Percentiles rank a stretch among this genome's conserved stretches.
Evolutionary conservation across 92 coral and sea anemone genomes (phyloP).

Genomic region (Scolanthus callimorphus): DNA sequence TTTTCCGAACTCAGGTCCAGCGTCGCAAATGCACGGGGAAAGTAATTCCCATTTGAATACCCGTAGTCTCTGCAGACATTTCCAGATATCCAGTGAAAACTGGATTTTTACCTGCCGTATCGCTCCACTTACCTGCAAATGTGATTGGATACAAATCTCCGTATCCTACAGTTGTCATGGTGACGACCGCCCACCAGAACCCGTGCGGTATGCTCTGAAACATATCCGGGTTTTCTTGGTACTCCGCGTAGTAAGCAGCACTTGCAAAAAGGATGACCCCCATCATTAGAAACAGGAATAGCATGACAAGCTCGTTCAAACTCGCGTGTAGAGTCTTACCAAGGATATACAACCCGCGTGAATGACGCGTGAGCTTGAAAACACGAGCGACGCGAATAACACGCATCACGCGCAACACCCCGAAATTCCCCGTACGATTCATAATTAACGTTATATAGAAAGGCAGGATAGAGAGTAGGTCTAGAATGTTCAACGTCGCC

Average conservation of each 20-base stretch:
- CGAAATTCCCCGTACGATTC: constrained; percentile 60
- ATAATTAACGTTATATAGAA: constrained; percentile 66
- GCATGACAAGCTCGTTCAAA: constrained; percentile 86
- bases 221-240: constrained; percentile 11
- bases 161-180: constrained; percentile 99
- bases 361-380: constrained; percentile 94
- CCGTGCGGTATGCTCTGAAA: constrained; percentile 89
- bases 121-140: constrained; percentile 48
- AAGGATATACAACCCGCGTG: constrained; percentile 83
- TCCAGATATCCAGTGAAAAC: too few species aligned
- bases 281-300: constrained; percentile 80
- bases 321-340: constrained; percentile 92
- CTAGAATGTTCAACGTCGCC: constrained; percentile 74
- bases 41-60: too few species aligned
- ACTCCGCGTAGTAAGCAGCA: constrained; percentile 92
- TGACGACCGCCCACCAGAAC: constrained; percentile 99
- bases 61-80: too few species aligned
- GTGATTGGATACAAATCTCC: constrained; percentile 82
- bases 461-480: constrained; percentile 83
- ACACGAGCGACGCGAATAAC: constrained; percentile 91
- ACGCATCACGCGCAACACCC: constrained; percentile 84
- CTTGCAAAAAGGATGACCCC: constrained; percentile 92
- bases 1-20: too few species aligned
- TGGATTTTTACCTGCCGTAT: too few species aligned
- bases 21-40: too few species aligned